Base-by-base conservation (phyloP, 2,888 invertebrate species). In the Nasonovia ribisnigri region DNA sequence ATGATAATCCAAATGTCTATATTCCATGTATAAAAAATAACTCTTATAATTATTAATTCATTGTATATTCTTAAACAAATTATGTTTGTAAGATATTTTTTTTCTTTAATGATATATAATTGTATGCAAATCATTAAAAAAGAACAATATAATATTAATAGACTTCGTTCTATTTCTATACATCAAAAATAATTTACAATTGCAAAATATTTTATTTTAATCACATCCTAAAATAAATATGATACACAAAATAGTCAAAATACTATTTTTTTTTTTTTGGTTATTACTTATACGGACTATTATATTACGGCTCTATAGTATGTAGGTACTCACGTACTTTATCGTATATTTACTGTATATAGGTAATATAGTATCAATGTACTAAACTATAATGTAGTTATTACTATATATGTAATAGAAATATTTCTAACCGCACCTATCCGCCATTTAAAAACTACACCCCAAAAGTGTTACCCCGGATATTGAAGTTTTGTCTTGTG, bases 381-480 rank as follows among this genome's bases (percentile, higher is more conserved):
- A 86, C 13, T 43, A 86, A 46, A 86, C 46, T 86, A n/a, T n/a
- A 46, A 24, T 54, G 54, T 84, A 24, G 24, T 46, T 13, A 46
- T 46, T 43, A 46, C 46, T 29, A n/a, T n/a, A 46, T 46, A 8
- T 29, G 16, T 84, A 46, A 20, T 87, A n/a, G 13, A n/a, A n/a
- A 46, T 54, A 20, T 8, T 86, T 11, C 11, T 42, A 29, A 93
- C 90, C 93, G 42, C 86, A 86, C 90, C 93, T 46, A 90, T 93
- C 90, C 67, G 67, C 84, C 90, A 86, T 93, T 86, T 54, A 48
- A 84, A 88, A 84, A 46, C 36, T 60, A 60, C 67, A 84, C 92
- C 92, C 88, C 20, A 88, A 51, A 92, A n/a, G 46, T 57, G 77
- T 51, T n/a, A 54, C 54, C 89, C 93, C 93, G 93, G 93, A 93